Percentiles rank a stretch among this genome's conserved stretches.
Evolutionary conservation across 2,113 vertebrate genomes (phyloP).

Genomic region (Potamarius usumacintae): DNA sequence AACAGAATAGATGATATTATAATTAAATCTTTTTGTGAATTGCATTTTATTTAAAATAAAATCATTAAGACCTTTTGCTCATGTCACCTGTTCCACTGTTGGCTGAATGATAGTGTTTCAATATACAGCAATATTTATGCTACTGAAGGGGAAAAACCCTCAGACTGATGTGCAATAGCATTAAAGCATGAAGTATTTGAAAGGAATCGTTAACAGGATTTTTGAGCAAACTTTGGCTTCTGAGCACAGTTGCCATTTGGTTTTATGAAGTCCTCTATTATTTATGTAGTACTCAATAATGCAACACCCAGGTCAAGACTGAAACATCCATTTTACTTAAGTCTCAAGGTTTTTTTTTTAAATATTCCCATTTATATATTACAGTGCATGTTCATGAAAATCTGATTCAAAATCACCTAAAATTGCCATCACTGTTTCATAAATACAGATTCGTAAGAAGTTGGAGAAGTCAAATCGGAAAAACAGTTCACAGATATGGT

Average conservation of each 20-base stretch:
- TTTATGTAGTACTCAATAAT: conserved; percentile 47
- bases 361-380: conserved; percentile 3
- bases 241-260: conserved; percentile 48
- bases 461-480: neutral
- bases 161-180: conserved; percentile 45
- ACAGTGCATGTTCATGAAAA: neutral
- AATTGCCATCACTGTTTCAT: neutral
- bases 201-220: conserved; percentile 31
- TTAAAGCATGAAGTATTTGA: conserved; percentile 30
- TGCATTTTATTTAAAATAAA: neutral
- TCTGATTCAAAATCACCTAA: neutral
- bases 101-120: neutral
- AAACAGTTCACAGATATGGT: too few species aligned
- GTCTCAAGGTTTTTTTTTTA: neutral
- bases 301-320: conserved; percentile 10
- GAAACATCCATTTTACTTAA: neutral
- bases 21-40: neutral
- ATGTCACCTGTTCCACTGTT: neutral
- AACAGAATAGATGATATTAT: neutral
- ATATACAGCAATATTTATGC: neutral
- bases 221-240: conserved; percentile 49
- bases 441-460: neutral
- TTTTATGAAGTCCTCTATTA: conserved; percentile 63
- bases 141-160: neutral
- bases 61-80: neutral